Conservation (phyloP, 2,888 invertebrate species). For the Tipula vernalis region DNA sequence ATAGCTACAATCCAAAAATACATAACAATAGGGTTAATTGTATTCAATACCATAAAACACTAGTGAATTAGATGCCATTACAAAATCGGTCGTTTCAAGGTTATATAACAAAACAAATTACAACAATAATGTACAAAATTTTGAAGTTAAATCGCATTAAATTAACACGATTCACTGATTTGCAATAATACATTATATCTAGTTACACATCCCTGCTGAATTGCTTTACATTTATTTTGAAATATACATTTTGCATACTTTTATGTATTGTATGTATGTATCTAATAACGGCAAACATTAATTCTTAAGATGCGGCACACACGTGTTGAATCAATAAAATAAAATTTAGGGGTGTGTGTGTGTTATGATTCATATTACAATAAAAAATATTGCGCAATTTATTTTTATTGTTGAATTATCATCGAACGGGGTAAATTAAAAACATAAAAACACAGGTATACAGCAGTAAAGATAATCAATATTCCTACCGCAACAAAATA, state of each 20-base stretch:
- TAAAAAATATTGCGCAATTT: neutral
- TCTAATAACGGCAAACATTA: neutral
- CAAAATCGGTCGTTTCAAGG: neutral
- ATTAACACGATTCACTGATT: neutral
- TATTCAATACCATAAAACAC: too few relatives aligned
- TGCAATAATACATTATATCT: neutral
- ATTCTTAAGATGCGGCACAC: neutral
- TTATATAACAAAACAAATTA: neutral
- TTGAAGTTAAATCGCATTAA: neutral
- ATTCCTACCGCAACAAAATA: neutral
- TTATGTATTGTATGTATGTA: too few relatives aligned
- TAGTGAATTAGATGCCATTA: neutral
- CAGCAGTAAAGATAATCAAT: neutral
- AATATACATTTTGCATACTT: too few relatives aligned
- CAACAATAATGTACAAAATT: neutral
- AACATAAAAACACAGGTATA: too few relatives aligned
- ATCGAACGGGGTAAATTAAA: neutral
- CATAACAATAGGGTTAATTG: too few relatives aligned
- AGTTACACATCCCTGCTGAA: neutral
- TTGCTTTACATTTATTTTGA: neutral
- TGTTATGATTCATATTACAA: neutral
- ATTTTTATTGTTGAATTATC: neutral
- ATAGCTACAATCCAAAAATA: too few relatives aligned
- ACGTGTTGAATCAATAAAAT: neutral
- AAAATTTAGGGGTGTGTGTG: neutral